Conservation (phyloP, 30 jellyfish, hydroid and myxozoan species). For the Aurelia sp. region DNA sequence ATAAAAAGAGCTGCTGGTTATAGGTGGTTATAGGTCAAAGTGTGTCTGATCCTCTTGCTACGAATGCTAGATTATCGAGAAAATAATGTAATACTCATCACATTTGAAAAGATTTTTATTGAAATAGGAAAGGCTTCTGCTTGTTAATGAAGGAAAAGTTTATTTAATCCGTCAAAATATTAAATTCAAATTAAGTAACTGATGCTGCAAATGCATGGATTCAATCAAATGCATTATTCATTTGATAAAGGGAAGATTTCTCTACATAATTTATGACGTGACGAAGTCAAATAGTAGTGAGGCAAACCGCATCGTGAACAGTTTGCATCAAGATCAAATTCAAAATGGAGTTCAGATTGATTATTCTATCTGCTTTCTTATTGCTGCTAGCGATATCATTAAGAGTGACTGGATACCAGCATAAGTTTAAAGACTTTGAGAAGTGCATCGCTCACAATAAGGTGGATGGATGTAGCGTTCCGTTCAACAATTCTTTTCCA, state of each 20-base stretch:
- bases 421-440: conserved; percentile 17
- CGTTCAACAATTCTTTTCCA: conserved; percentile 65
- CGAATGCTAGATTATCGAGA: no score
- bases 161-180: neutral
- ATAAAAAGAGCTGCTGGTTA: no score
- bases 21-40: no score
- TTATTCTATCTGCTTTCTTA: neutral
- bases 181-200: neutral
- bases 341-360: neutral
- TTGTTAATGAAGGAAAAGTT: neutral
- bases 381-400: neutral
- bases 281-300: neutral
- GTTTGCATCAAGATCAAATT: neutral
- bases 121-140: neutral
- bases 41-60: no score
- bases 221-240: neutral
- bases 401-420: neutral
- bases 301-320: neutral
- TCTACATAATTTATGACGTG: no score
- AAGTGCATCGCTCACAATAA: conserved; percentile 40
- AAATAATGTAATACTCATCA: no score
- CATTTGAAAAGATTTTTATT: no score
- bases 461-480: conserved; percentile 68
- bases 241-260: neutral
- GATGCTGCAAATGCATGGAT: neutral